phyloP scores from a whole-genome alignment of 2,113 vertebrate species.

The Crotalus helleri region DNA sequence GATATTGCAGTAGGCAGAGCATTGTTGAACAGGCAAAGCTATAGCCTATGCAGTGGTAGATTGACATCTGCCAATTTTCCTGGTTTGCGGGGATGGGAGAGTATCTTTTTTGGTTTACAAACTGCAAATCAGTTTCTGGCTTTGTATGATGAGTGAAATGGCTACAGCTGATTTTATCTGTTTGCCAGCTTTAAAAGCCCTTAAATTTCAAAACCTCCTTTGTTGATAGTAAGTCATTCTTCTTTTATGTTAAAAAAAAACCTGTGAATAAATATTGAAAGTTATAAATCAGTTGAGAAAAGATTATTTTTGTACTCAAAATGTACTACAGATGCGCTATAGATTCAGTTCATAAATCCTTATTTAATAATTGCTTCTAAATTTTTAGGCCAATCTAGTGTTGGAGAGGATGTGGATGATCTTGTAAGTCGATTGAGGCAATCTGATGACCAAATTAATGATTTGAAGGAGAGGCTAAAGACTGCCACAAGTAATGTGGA shows the following conservation, averaged over 20 bases:
- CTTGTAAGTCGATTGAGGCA: slow-evolving; percentile 78
- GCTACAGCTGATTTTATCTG: not conserved
- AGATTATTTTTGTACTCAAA: not conserved
- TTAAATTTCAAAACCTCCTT: not conserved
- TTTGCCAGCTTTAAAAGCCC: not conserved
- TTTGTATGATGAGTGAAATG: not conserved
- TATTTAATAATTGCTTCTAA: not conserved
- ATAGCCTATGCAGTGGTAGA: not conserved
- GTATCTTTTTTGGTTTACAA: not conserved
- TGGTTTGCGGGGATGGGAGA: not conserved
- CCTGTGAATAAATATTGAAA: not conserved
- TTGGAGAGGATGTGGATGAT: slow-evolving; percentile 80
- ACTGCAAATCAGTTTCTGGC: not conserved
- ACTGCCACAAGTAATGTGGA: slow-evolving; percentile 80
- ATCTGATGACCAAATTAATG: slow-evolving; percentile 79
- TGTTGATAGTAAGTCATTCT: not conserved
- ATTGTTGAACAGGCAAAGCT: not conserved
- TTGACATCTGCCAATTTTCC: not conserved
- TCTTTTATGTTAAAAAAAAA: not conserved
- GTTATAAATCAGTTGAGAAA: not conserved
- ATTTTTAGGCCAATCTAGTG: slow-evolving; percentile 66
- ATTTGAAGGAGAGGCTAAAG: slow-evolving; percentile 82
- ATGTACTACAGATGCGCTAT: not conserved
- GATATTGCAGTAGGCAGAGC: not conserved
- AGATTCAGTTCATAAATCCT: not conserved